phyloP scores from a whole-genome alignment of 2,888 invertebrate species.

The Acanthosepion pharaonis region DNA sequence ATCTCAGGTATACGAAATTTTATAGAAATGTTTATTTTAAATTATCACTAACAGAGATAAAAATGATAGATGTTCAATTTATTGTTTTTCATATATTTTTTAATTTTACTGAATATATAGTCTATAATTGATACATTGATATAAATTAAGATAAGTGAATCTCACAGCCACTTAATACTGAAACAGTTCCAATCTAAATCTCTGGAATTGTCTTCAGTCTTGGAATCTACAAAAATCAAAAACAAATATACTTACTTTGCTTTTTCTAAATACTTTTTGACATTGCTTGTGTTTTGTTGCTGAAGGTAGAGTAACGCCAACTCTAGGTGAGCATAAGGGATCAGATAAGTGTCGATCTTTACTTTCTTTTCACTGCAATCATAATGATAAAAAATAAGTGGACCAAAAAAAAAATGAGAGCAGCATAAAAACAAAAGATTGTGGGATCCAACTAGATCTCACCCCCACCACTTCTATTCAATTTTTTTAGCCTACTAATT shows the following conservation, averaged over 20 bases:
- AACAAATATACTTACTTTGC: constrained; percentile 82
- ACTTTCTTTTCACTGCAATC: constrained; percentile 77
- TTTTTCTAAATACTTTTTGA: constrained; percentile 84
- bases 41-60: too few species aligned
- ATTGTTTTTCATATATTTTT: not conserved
- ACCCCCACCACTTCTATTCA: too few species aligned
- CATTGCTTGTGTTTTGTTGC: constrained; percentile 81
- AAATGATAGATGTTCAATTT: too few species aligned
- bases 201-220: not conserved
- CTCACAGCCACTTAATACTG: not conserved
- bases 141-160: not conserved
- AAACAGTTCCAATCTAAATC: not conserved
- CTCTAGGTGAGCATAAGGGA: constrained; percentile 90
- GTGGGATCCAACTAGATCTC: too few species aligned
- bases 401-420: too few species aligned
- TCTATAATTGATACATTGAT: not conserved
- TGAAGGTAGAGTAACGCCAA: constrained; percentile 86
- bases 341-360: constrained; percentile 86
- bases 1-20: too few species aligned
- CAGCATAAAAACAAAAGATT: too few species aligned
- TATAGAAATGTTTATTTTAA: too few species aligned
- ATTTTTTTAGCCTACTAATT: too few species aligned
- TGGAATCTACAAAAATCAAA: not conserved
- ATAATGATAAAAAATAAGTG: not conserved
- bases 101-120: not conserved